Conservation (phyloP, 1,140 invertebrate species). For the Drosophila prosaltans region DNA sequence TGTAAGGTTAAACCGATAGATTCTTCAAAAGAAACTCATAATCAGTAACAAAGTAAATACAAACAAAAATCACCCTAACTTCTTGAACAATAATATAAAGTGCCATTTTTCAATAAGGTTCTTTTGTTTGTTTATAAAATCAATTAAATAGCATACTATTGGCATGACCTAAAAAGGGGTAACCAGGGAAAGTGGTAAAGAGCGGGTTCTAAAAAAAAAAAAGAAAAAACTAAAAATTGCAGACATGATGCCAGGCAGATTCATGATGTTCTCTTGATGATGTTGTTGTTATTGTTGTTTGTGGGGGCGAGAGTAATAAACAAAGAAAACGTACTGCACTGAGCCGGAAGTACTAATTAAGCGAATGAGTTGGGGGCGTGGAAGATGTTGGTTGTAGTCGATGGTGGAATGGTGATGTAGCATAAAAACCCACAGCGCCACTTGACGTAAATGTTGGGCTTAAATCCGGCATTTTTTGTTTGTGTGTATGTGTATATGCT, state of each 20-base stretch:
- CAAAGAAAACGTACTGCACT: slow-evolving; percentile 63
- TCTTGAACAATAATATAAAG: too few relatives aligned
- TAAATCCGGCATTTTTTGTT: slow-evolving; percentile 65
- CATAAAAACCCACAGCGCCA: slow-evolving; percentile 67
- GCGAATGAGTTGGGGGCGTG: slow-evolving; percentile 58
- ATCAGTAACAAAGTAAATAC: too few relatives aligned
- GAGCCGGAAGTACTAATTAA: slow-evolving; percentile 76
- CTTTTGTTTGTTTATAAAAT: not conserved
- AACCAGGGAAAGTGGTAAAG: not conserved
- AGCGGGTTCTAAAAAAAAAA: not conserved
- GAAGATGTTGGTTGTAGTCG: not conserved
- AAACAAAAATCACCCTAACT: too few relatives aligned
- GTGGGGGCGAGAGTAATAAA: slow-evolving; percentile 54
- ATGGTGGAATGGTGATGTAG: slow-evolving; percentile 12
- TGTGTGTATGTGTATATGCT: slow-evolving; percentile 17
- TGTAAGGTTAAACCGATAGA: too few relatives aligned
- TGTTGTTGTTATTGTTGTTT: not conserved
- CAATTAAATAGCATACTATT: not conserved
- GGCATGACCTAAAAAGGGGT: not conserved
- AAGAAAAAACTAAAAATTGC: slow-evolving; percentile 21
- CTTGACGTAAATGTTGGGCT: slow-evolving; percentile 80
- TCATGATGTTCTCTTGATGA: slow-evolving; percentile 34
- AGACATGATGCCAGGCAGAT: slow-evolving; percentile 43
- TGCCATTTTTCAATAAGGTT: too few relatives aligned
- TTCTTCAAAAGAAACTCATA: too few relatives aligned